Base-by-base conservation (phyloP, 2,888 invertebrate genomes). In the Agrotis segetum region DNA sequence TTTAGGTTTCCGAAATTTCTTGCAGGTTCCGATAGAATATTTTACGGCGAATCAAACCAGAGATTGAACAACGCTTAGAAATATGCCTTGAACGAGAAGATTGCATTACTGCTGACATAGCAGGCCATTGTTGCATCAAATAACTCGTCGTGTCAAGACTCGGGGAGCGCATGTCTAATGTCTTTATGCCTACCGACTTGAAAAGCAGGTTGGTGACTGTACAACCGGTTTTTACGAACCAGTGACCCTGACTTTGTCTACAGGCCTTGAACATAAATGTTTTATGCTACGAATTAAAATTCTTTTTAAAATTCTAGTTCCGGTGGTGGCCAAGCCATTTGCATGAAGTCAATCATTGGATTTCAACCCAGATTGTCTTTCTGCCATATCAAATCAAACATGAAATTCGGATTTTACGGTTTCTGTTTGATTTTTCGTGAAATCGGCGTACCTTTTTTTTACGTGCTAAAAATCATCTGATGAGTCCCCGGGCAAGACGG, bases 141-240 rank as follows among this genome's bases (percentile, higher is more conserved):
- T 47, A 46, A n/a, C 4, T 67, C 74, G 40, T 21, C 13, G 1
- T n/a, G n/a, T n/a, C 16, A 16, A 44, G 29, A 11, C 13, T 34
- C n/a, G 52, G 29, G 7, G 6, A 50, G 19, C 11, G 34, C 47
- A 7, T n/a, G 60, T 29, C 34, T 52, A 19, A 16, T 75, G 29
- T 29, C 34, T 52, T 16, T 44, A 46, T 13, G 3, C 11, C 14
- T 34, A 14, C 19, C 55, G 24, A 53, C 44, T 53, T 59, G 11
- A 34, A 24, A 60, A 63, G 21, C 55, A 44, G 24, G 67, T 77
- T 55, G 40, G 19, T 74, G 64, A 64, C 80, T 24, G 55, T 56
- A 49, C 29, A 77, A 67, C 77, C 55, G 17, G 79, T 79, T 79
- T 63, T 46, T 16, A 17, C 60, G 34, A 34, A 63, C 47, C 53